A percentile compares a stretch with the other conserved stretches of the same genome.
Evolutionary conservation across 2,888 invertebrate species (phyloP).

Genomic region (Rhagophthalmus giganteus): DNA sequence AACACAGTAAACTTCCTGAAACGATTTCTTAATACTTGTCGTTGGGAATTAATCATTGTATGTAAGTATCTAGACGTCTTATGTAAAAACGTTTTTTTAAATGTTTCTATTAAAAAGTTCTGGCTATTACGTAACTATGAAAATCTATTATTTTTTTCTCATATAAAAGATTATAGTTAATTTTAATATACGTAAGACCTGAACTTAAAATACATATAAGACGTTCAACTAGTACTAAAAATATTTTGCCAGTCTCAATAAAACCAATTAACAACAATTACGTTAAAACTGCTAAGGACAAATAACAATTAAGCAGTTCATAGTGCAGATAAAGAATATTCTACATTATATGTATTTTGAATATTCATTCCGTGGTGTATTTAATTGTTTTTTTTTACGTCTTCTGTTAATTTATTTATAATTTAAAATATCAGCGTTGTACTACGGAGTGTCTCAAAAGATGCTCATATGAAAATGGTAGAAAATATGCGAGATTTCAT

Average conservation of each 20-base stretch:
- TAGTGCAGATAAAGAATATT: not conserved
- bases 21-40: too few species aligned
- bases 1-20: too few species aligned
- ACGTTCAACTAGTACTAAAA: conserved; percentile 11
- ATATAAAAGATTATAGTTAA: too few species aligned
- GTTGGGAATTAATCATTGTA: too few species aligned
- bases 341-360: not conserved
- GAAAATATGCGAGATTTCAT: too few species aligned
- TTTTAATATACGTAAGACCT: not conserved
- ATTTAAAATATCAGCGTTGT: not conserved
- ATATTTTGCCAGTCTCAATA: conserved; percentile 14
- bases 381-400: not conserved
- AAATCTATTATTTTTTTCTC: too few species aligned
- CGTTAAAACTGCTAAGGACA: conserved; percentile 6
- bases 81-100: too few species aligned
- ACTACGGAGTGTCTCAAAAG: too few species aligned
- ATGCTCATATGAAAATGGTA: too few species aligned
- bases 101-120: too few species aligned
- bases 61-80: too few species aligned
- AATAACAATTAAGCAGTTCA: not conserved
- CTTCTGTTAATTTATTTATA: not conserved
- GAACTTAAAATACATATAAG: not conserved
- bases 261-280: conserved; percentile 14
- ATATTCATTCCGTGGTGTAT: not conserved
- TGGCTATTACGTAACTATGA: too few species aligned